These are phyloP conservation scores for Paradoxurus hermaphroditus DNA, from an alignment of 2,113 vertebrate species.

Conservation along the genomic window DNA sequence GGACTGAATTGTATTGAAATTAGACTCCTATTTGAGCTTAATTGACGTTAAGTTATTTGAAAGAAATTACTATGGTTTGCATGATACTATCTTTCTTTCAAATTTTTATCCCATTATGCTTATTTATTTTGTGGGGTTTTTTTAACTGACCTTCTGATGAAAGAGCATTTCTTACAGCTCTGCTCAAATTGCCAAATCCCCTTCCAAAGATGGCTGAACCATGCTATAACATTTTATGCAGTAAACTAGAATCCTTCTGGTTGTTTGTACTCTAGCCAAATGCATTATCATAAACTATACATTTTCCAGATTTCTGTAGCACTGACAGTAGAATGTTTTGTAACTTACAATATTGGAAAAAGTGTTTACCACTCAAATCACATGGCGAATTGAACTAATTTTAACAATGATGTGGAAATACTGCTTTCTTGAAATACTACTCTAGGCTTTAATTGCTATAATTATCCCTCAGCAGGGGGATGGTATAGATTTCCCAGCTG, in stretches of 20 bases:
- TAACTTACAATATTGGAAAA: conserved; percentile 39
- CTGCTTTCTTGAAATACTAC: conserved; percentile 55
- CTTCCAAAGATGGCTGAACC: background rate
- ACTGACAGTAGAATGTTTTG: background rate
- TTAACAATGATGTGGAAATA: conserved; percentile 59
- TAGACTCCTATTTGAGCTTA: background rate
- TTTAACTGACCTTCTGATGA: background rate
- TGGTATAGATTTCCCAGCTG: conserved; percentile 60
- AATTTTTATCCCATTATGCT: background rate
- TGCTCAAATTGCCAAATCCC: background rate
- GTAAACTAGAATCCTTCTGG: background rate
- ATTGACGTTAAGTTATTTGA: background rate
- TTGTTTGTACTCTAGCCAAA: background rate
- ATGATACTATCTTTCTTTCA: background rate
- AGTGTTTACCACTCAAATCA: conserved; percentile 57
- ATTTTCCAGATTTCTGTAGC: background rate
- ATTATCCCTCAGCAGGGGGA: conserved; percentile 57
- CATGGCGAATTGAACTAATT: conserved; percentile 54
- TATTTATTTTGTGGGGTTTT: background rate
- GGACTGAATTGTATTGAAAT: background rate
- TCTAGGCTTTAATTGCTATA: conserved; percentile 63
- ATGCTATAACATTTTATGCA: background rate
- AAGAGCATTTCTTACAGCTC: background rate
- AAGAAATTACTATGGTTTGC: background rate
- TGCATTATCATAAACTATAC: background rate